phyloP scores from a whole-genome alignment of 2,113 vertebrate species.

The Sinosuthora webbiana region DNA sequence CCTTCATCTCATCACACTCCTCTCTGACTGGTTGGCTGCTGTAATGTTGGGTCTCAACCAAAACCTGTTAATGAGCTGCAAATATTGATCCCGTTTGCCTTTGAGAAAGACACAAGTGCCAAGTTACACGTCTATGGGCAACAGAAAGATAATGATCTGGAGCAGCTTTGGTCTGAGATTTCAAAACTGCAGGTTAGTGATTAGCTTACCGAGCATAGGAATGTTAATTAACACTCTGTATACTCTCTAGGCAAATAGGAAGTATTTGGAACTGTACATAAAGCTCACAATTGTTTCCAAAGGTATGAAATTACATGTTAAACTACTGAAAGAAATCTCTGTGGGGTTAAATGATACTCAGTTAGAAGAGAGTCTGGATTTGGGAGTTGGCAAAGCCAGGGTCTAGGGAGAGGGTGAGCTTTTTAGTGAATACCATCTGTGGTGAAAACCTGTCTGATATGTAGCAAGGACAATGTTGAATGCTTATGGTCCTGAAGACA shows the following conservation, averaged over 20 bases:
- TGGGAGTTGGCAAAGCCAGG: neutral
- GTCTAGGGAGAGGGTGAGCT: neutral
- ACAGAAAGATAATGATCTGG: neutral
- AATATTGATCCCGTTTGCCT: neutral
- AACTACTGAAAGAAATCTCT: neutral
- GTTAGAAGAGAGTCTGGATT: neutral
- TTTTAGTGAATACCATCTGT: neutral
- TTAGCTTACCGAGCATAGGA: neutral
- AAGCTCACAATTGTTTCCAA: neutral
- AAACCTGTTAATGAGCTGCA: neutral
- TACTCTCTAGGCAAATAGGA: neutral
- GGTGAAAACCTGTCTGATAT: neutral
- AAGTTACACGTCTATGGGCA: neutral
- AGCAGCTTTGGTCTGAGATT: neutral
- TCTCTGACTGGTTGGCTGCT: neutral
- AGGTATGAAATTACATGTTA: neutral
- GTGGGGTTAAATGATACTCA: neutral
- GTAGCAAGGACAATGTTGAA: neutral
- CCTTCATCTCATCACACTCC: neutral
- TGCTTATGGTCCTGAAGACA: neutral
- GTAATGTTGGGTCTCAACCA: neutral
- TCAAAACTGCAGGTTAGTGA: neutral
- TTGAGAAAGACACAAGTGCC: neutral
- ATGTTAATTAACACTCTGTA: neutral
- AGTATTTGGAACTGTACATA: neutral